Percentiles rank a stretch among this genome's conserved stretches.
Evolutionary conservation across 2,797 vertebrate species (phyloP).

Genomic region (Sebastes nivosus): DNA sequence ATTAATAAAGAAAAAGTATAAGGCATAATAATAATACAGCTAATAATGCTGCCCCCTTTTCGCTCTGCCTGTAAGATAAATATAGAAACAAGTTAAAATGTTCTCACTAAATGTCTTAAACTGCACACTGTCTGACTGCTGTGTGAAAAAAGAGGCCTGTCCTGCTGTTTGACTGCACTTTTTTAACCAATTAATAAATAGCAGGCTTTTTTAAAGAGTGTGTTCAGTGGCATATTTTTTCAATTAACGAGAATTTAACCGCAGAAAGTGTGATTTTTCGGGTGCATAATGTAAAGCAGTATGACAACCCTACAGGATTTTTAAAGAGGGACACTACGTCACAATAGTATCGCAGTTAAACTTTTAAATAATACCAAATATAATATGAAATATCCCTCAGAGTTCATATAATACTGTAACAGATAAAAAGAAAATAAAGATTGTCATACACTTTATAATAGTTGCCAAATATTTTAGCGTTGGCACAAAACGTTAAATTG

Average conservation of each 20-base stretch:
- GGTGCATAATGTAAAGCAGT: neutral
- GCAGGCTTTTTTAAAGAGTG: neutral
- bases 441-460: neutral
- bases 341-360: neutral
- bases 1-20: neutral
- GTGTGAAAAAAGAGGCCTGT: constrained; percentile 8
- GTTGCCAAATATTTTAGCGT: neutral
- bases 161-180: neutral
- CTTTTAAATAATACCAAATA: neutral
- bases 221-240: neutral
- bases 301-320: neutral
- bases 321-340: neutral
- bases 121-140: neutral
- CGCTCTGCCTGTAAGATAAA: neutral
- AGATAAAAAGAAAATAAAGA: neutral
- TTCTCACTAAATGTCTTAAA: constrained; percentile 17
- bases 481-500: neutral
- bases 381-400: neutral
- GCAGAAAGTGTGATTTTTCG: neutral
- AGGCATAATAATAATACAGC: neutral
- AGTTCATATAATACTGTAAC: neutral
- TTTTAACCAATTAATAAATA: neutral
- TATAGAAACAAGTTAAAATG: constrained; percentile 19
- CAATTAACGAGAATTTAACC: neutral
- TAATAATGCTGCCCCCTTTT: neutral